Base-by-base conservation (phyloP, 2,113 vertebrate species). In the Centropus unirufus region DNA sequence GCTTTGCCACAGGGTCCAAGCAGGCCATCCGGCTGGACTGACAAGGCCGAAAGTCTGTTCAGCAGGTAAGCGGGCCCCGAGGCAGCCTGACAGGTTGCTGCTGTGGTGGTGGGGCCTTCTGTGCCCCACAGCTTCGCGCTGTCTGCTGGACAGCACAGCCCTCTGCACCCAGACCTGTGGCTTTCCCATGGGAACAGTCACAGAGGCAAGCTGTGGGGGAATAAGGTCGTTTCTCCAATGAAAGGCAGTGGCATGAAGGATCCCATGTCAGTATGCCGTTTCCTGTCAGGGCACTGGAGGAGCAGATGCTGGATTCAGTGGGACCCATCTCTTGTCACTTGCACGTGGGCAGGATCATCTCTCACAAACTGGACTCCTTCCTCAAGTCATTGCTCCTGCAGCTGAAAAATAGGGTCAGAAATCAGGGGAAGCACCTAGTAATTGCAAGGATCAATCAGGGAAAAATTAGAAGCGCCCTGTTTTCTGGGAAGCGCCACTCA, bases 291-390 rank as follows among this genome's bases (percentile, higher is more conserved):
- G 47, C 26, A 20, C 49, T 61, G 44, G n/a, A 39, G 9, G 30
- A 76, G 17, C 42, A 46, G 42, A n/a, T 49, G 24, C 70, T 29
- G 24, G 22, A 23, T 87, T 85, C 55, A 30, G 51, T 44, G 39
- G 19, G 29, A 63, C 16, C 18, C 4, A 6, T 42, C 39, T 76
- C 32, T 42, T 46, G 11, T 34, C 22, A 6, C 5, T 5, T 17
- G 17, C 1, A 0, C 0, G 0, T 66, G 40, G 61, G 14, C 9
- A 61, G 40, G 47, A 40, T 46, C 12, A 4, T 30, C 26, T 68
- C 40, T 24, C 3, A 4, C 62, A 61, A 46, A 29, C 14, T 47
- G 26, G 11, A 13, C 21, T 70, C 24, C 54, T 46, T 9, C 24
- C 16, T 54, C 3, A 15, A n/a, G 12, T 67, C 18, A 5, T 44